Evolutionary conservation across 2,888 invertebrate genomes (phyloP), one percentile per base, ranked within the genome.

Genomic region (Drosophila neotestacea): DNA sequence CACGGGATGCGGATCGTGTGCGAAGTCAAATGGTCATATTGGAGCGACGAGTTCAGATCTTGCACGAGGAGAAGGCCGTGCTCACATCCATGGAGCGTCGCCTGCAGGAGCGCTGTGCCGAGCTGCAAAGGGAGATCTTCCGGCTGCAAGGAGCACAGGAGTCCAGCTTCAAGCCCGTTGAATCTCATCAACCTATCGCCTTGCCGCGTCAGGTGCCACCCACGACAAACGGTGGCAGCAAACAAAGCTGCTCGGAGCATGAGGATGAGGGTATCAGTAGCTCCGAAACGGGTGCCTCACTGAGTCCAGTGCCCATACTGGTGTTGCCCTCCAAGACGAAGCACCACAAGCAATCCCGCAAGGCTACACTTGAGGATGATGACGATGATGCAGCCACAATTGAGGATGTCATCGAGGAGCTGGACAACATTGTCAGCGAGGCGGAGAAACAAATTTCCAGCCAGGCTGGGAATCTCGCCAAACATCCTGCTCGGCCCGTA

Each of bases 231-330:
- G 68, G 27, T 0, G 90, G 85, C 54, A 91, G 87, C 65, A 92
- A 91, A 48, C 90, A 90, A 48, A 95, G 94, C 87, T 95, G 95
- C 44, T 96, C 96, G 6, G 96, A 96, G 77, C 96, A 96, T 41
- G 97, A 97, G 93, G 97, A 97, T 89, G 97, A 97, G 93, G 97
- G 97, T 6, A 97, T 97, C 78, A 97, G 96, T 87, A 97, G 97
- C 7, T 97, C 97, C 0, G 97, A 97, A 90, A 93, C 94, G 11
- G 93, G 93, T 55, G 93, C 95, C 78, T 96, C 96, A 42, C 93
- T 96, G 46, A 96, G 96, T 70, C 96, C 96, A 0, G 96, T 96
- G 89, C 93, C 93, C 34, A 92, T 92, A n/a, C 81, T 92, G 38
- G 91, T 92, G 11, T 81, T 93, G 52, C 92, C 93, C 34, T 74